phyloP scores from a whole-genome alignment of 1,140 invertebrate species.

The Uloborus diversus region DNA sequence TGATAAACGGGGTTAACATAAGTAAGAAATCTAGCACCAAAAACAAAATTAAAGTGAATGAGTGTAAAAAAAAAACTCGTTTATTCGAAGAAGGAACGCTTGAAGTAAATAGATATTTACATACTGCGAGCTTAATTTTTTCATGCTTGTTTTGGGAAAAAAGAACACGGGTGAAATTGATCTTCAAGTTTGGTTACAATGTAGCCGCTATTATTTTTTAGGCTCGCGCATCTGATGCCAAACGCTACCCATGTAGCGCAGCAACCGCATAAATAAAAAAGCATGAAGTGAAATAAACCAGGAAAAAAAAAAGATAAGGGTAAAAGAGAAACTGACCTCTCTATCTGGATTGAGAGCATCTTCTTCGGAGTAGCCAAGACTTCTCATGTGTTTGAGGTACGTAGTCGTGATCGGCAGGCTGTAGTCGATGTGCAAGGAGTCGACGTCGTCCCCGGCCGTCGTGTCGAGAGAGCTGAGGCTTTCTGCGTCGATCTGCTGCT shows the following conservation, averaged over 20 bases:
- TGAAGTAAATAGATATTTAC: too few relatives aligned
- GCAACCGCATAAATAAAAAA: slow-evolving; percentile 1
- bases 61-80: too few relatives aligned
- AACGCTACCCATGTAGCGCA: background rate
- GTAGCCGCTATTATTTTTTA: background rate
- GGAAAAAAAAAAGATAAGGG: background rate
- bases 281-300: background rate
- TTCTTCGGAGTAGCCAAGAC: slow-evolving; percentile 58
- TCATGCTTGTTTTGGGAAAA: too few relatives aligned
- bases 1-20: too few relatives aligned
- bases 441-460: slow-evolving; percentile 14
- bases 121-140: too few relatives aligned
- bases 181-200: background rate
- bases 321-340: slow-evolving; percentile 13
- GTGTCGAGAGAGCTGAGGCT: slow-evolving; percentile 35
- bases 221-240: background rate
- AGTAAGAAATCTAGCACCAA: too few relatives aligned
- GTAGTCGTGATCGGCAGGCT: slow-evolving; percentile 85
- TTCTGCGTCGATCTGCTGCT: slow-evolving; percentile 17
- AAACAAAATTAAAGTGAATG: too few relatives aligned
- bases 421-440: slow-evolving; percentile 73
- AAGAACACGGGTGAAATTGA: too few relatives aligned
- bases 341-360: slow-evolving; percentile 54
- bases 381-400: slow-evolving; percentile 76
- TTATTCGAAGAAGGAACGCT: too few relatives aligned